Evolutionary conservation across 2,797 vertebrate species (phyloP).

Genomic region (Pipistrellus nathusii): DNA sequence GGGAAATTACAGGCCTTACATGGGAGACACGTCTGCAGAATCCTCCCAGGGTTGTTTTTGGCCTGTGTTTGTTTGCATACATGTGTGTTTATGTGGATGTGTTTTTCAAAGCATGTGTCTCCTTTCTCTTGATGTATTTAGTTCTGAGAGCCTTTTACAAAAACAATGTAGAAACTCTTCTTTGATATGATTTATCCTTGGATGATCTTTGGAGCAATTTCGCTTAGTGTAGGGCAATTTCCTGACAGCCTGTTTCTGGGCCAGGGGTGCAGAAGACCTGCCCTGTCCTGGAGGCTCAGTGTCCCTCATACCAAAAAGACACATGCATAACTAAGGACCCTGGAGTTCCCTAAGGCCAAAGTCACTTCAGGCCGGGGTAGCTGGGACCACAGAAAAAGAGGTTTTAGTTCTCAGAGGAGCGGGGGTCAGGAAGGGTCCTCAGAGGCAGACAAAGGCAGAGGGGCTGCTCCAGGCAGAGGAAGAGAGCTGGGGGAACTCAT

Average conservation of each 20-base stretch:
- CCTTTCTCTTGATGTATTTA: conserved; percentile 18
- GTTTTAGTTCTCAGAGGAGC: background rate
- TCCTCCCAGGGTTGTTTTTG: background rate
- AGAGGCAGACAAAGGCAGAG: background rate
- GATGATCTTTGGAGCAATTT: background rate
- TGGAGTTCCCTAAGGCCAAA: background rate
- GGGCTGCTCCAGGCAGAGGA: background rate
- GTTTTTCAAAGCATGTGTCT: background rate
- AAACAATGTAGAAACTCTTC: conserved; percentile 14
- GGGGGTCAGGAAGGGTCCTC: background rate
- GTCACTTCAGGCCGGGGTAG: background rate
- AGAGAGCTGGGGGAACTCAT: background rate
- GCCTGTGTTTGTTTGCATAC: conserved; percentile 15
- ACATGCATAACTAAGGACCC: background rate
- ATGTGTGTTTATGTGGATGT: conserved; percentile 22
- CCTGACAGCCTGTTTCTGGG: background rate
- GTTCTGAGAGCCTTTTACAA: background rate
- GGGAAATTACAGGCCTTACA: conserved; percentile 53
- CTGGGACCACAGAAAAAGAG: background rate
- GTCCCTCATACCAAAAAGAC: background rate
- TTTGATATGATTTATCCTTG: background rate
- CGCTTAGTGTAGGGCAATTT: background rate
- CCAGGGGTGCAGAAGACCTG: accelerated
- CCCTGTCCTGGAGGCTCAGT: background rate
- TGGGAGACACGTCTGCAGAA: conserved; percentile 42